These are phyloP conservation scores for Oconnorella tubifera DNA, from an alignment of 2,888 invertebrate species.

Conservation along the genomic window DNA sequence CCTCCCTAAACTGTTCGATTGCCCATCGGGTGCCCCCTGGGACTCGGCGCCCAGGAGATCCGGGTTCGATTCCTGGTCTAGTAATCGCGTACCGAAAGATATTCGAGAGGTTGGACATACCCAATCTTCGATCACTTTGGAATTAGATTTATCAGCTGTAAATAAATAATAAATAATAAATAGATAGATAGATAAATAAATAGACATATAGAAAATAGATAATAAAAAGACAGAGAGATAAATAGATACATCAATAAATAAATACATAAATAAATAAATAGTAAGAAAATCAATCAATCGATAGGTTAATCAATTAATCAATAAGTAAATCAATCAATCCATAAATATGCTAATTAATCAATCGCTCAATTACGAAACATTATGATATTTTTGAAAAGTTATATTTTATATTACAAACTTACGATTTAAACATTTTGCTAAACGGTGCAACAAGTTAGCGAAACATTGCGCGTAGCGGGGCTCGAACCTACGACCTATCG, in stretches of 20 bases:
- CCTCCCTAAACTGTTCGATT: neutral
- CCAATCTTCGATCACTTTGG: constrained; percentile 33
- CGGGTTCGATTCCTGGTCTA: neutral
- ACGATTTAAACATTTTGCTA: too few species aligned
- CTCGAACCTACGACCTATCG: too few species aligned
- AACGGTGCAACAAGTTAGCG: too few species aligned
- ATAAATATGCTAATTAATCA: too few species aligned
- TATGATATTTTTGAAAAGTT: too few species aligned
- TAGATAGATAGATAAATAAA: neutral
- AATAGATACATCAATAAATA: neutral
- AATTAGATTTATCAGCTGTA: constrained; percentile 30
- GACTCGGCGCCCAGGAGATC: neutral
- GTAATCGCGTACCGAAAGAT: neutral
- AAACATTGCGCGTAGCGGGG: too few species aligned
- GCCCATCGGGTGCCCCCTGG: neutral
- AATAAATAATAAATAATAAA: neutral
- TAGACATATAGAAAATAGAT: neutral
- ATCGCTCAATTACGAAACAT: too few species aligned
- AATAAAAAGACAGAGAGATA: neutral
- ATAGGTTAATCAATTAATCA: too few species aligned
- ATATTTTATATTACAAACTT: too few species aligned
- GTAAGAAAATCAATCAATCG: too few species aligned
- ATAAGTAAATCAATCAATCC: too few species aligned
- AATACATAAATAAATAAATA: neutral
- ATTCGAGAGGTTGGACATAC: constrained; percentile 26